Conservation (phyloP, 2,113 vertebrate genomes). For the Nannospalax galili region DNA sequence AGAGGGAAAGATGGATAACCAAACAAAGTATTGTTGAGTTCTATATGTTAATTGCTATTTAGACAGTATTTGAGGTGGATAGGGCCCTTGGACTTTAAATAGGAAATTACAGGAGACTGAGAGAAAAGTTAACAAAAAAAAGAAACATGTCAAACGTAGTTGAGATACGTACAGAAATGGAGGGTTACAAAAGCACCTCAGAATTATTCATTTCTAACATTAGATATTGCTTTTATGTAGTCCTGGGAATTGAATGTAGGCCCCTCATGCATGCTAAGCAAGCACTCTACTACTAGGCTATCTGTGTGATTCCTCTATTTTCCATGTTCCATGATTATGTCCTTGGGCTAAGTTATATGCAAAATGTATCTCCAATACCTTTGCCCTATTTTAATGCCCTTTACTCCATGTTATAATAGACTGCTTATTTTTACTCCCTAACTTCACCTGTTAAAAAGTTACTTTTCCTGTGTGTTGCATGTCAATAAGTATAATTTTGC, state of each 20-base stretch:
- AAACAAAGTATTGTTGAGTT: not conserved
- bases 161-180: not conserved
- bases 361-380: not conserved
- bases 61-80: conserved; percentile 4
- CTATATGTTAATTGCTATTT: not conserved
- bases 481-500: not conserved
- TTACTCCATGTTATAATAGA: not conserved
- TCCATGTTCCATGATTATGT: not conserved
- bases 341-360: not conserved
- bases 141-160: too few species aligned
- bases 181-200: not conserved
- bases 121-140: conserved; percentile 21
- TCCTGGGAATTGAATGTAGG: not conserved
- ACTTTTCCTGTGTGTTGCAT: not conserved
- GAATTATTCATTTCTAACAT: not conserved
- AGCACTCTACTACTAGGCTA: not conserved
- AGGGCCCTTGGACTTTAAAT: not conserved
- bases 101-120: not conserved
- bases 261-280: not conserved
- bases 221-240: not conserved
- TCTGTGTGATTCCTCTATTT: not conserved
- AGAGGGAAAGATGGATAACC: not conserved
- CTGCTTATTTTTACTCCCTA: not conserved
- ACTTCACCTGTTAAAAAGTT: not conserved
- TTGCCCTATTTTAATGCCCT: conserved; percentile 20